Conservation (phyloP, 30 jellyfish, hydroid and myxozoan species). For the Rhopilema esculentum region DNA sequence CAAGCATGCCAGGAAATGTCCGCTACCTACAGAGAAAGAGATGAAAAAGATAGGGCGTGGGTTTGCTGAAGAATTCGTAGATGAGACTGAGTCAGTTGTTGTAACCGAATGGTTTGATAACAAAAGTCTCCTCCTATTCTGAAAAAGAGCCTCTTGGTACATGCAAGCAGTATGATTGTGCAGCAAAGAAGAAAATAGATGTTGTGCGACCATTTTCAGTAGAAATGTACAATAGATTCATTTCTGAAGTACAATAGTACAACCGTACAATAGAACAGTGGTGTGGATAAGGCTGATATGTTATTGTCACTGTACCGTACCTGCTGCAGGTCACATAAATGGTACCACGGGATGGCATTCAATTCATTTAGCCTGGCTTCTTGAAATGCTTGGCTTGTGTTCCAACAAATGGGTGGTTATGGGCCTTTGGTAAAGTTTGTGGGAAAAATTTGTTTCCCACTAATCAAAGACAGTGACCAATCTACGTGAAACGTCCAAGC, state of each 20-base stretch:
- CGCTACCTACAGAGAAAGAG: constrained; percentile 32
- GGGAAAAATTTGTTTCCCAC: no score
- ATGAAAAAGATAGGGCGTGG: constrained; percentile 62
- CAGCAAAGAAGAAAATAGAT: constrained; percentile 9
- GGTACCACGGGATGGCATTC: no score
- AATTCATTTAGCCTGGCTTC: no score
- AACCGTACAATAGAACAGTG: no score
- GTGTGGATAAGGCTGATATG: no score
- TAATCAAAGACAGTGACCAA: no score
- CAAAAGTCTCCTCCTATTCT: constrained; percentile 53
- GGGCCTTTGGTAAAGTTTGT: constrained; percentile 65
- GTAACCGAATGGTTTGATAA: constrained; percentile 59
- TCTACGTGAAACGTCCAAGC: no score
- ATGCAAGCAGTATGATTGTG: background rate
- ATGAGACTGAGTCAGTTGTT: constrained; percentile 24
- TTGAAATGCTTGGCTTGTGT: no score
- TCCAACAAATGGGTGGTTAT: no score
- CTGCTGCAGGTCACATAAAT: no score
- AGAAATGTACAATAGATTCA: constrained; percentile 34
- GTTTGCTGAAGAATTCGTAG: constrained; percentile 42
- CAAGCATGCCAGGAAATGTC: constrained; percentile 45
- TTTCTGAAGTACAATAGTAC: no score
- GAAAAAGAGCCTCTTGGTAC: constrained; percentile 12
- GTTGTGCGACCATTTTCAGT: constrained; percentile 32
- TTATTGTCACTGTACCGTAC: no score